phyloP scores from a whole-genome alignment of 2,113 vertebrate genomes.

The Pitta sordida region DNA sequence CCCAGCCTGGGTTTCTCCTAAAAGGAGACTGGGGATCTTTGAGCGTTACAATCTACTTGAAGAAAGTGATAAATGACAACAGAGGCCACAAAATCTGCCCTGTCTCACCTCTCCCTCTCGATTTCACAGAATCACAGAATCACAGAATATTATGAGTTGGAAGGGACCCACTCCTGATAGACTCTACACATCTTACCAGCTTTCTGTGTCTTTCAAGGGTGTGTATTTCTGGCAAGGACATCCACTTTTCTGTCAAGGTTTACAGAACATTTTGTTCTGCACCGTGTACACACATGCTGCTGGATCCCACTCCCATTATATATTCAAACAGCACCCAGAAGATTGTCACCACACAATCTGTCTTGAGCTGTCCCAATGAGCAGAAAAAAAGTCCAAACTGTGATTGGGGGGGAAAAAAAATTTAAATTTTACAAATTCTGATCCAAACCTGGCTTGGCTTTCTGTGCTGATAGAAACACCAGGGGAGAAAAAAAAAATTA shows the following conservation, averaged over 20 bases:
- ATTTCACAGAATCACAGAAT: too few relatives aligned
- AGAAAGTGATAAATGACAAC: neutral
- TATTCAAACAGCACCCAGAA: slow-evolving; percentile 40
- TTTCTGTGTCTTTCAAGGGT: slow-evolving; percentile 46
- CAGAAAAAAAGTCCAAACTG: neutral
- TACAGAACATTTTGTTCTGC: slow-evolving; percentile 62
- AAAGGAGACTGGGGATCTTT: neutral
- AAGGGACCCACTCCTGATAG: slow-evolving; percentile 28
- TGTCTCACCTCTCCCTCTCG: neutral
- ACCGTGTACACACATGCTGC: slow-evolving; percentile 37
- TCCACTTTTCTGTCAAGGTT: slow-evolving; percentile 54
- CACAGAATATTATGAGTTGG: too few relatives aligned
- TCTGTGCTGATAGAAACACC: neutral
- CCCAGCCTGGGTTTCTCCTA: neutral
- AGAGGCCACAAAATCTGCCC: neutral
- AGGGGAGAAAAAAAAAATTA: neutral
- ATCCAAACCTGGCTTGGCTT: neutral
- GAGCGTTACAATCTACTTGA: neutral
- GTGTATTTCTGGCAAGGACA: slow-evolving; percentile 59
- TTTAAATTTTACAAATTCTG: neutral
- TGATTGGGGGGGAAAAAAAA: neutral
- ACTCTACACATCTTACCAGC: slow-evolving; percentile 34
- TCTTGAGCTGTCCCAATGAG: slow-evolving; percentile 20
- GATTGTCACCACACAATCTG: slow-evolving; percentile 51
- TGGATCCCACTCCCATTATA: slow-evolving; percentile 32